Base-by-base conservation (phyloP, 2,113 vertebrate genomes). In the Menura novaehollandiae region DNA sequence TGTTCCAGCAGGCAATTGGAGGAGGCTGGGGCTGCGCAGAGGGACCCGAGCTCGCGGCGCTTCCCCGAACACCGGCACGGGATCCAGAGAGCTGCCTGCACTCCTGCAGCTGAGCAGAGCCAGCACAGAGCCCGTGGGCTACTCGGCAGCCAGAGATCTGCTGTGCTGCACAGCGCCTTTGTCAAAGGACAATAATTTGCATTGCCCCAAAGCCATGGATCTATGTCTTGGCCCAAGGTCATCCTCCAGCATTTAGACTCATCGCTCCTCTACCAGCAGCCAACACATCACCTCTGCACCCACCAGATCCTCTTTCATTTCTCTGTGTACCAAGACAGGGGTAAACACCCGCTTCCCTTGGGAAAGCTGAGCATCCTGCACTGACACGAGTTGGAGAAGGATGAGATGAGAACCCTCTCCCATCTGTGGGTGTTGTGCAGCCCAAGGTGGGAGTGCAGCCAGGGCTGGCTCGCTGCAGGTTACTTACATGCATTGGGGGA, bases 401-500 rank as follows among this genome's bases (percentile, higher is more conserved):
- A n/a, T 16, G 23, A 28, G 58, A 15, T 2, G 37, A 64, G 60
- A 33, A 10, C 11, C 55, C 0, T 0, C 55, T 75, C 30, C 24
- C 33, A 3, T 1, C 20, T 5, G 13, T 9, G 23, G 63, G 26
- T 1, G 2, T 9, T 18, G 68, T 33, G 80, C 84, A 56, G 63
- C 23, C 68, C 55, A 7, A n/a, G 53, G 27, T 30, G 69, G 30
- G 60, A 27, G 30, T 4, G 26, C 15, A 5, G 55, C 28, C 43
- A 15, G 41, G 53, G 67, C 93, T 64, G 69, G 71, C 62, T 75
- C 5, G 1, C 74, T 60, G 73, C 53, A 30, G 44, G 47, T 28
- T 76, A 99, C 99, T 92, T 97, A 99, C 99, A 99, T 49, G 98
- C 98, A 13, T 99, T 99, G 86, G 99, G 99, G n/a, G 98, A 98